phyloP scores from a whole-genome alignment of 2,888 invertebrate genomes.

The Melikaiella ostensackeni region DNA sequence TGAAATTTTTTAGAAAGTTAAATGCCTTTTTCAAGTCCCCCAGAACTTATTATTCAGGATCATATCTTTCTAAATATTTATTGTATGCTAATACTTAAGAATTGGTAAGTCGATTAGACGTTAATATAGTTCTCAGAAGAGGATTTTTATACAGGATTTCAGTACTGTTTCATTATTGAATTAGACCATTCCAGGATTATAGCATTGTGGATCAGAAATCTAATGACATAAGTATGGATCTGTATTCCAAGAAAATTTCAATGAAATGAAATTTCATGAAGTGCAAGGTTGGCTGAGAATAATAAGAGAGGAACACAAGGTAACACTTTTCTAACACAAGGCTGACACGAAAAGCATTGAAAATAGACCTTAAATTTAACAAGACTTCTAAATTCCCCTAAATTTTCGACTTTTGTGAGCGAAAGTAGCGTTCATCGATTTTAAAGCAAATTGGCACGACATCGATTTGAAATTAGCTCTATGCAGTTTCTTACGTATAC shows the following conservation, averaged over 20 bases:
- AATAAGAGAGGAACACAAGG: background rate
- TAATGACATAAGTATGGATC: background rate
- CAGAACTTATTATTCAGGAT: background rate
- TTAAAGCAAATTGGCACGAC: background rate
- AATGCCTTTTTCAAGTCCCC: no score
- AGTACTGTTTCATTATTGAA: background rate
- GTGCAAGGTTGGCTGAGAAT: conserved; percentile 20
- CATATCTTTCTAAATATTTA: no score
- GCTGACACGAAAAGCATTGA: conserved; percentile 18
- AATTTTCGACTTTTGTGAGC: background rate
- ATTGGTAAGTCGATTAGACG: background rate
- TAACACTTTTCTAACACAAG: conserved; percentile 22
- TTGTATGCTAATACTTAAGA: background rate
- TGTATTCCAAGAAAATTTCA: background rate
- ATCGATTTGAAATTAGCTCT: background rate
- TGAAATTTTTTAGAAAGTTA: no score
- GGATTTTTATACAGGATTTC: background rate
- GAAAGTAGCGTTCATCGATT: conserved; percentile 13
- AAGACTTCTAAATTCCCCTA: background rate
- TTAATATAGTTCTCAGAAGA: background rate
- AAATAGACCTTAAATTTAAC: conserved; percentile 3
- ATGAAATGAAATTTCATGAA: background rate
- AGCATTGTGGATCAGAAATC: background rate
- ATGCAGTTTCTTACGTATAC: conserved; percentile 12
- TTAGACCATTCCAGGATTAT: background rate